These are phyloP conservation scores for Lophotis ruficrista DNA, from an alignment of 2,113 vertebrate genomes.

Conservation along the genomic window DNA sequence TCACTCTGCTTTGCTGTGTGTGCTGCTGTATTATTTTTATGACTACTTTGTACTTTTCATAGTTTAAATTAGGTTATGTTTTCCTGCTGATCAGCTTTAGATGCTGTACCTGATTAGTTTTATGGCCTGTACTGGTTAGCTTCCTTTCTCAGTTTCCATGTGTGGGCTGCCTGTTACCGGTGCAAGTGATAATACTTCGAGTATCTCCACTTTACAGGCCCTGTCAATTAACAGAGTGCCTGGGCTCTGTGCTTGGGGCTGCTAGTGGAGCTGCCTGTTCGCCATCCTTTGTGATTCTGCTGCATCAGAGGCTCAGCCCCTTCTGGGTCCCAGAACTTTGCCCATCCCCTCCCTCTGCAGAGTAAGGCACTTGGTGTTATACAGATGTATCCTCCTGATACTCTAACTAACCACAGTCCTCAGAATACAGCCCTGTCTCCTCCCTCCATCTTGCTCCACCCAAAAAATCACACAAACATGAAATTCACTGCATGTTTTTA, in stretches of 20 bases:
- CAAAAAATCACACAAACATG: neutral
- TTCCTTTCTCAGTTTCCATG: neutral
- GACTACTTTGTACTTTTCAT: neutral
- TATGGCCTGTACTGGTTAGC: neutral
- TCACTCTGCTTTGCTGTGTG: neutral
- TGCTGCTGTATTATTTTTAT: neutral
- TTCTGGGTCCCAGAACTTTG: neutral
- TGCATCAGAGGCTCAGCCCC: neutral
- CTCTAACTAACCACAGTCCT: neutral
- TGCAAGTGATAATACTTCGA: neutral
- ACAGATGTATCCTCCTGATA: neutral
- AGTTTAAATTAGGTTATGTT: neutral
- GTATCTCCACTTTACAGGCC: neutral
- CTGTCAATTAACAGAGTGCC: neutral
- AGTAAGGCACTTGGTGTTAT: neutral
- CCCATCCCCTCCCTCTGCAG: fast-evolving
- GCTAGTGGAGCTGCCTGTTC: no score
- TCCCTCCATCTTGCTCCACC: neutral
- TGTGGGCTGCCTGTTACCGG: neutral
- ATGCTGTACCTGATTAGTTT: neutral
- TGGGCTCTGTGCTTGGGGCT: neutral
- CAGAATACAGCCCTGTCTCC: neutral
- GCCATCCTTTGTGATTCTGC: neutral
- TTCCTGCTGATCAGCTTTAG: neutral
- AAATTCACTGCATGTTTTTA: neutral